Base-by-base conservation (phyloP, 2,888 invertebrate species). In the Trissonchulus sp. region DNA sequence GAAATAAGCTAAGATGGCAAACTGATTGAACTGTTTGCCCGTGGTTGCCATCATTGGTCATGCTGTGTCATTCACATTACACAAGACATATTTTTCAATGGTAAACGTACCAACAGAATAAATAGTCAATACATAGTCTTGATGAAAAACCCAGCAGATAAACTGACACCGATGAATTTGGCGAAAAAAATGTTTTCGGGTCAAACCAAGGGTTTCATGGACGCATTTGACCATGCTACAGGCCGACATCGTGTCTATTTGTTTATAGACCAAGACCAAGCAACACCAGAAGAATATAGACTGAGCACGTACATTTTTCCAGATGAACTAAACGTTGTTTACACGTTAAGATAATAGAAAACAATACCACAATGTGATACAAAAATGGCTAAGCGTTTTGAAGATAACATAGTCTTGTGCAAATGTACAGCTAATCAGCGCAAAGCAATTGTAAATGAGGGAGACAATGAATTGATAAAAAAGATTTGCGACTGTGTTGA, bases 81-180 rank as follows among this genome's bases (percentile, higher is more conserved):
- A 33, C 69, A 69, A 34, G 31, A 69, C 33, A 34, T 34, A 69
- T 34, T 69, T 65, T 69, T 69, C 33, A 34, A n/a, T 23, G 35
- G 35, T 8, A 23, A 30, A 30, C 31, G 69, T 8, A 69, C 69
- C 8, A 30, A 8, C 3, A 30, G 35, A 33, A 34, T 69, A 69
- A 69, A 69, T 34, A 15, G 31, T 69, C 33, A 69, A 31, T 69
- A 69, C 33, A 23, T 69, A 8, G 69, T 69, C 8, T 34, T 69
- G 8, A 69, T 69, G 69, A 69, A 69, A 33, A 69, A 69, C 33
- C 69, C 35, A 15, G 18, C 33, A 23, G 69, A 69, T 34, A 69
- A 34, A 34, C 35, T 69, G 3, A 23, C 23, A 33, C 15, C 31
- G 8, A 28, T 8, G 31, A 69, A 23, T 69, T 34, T 69, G 35